Evolutionary conservation across 2,797 vertebrate species (phyloP).

Genomic region (Epinephelus coioides): DNA sequence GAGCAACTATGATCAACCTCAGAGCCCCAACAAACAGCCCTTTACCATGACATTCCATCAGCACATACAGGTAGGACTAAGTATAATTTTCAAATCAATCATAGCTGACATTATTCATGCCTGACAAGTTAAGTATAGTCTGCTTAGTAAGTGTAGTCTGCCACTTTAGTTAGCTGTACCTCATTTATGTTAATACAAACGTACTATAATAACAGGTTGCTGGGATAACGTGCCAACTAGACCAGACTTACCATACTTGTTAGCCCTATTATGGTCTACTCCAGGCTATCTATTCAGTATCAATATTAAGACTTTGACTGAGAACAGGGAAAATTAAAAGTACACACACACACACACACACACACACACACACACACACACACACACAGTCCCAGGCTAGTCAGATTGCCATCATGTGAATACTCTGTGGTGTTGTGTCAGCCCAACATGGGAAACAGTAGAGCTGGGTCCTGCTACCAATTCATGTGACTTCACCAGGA

Average conservation of each 20-base stretch:
- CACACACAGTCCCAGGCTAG: neutral
- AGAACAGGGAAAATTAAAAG: neutral
- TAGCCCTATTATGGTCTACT: neutral
- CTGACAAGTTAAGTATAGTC: constrained; percentile 7
- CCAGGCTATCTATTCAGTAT: neutral
- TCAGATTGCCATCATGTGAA: constrained; percentile 42
- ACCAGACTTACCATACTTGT: neutral
- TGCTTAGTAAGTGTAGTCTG: neutral
- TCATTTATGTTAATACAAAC: neutral
- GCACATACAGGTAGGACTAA: neutral
- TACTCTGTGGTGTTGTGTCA: constrained; percentile 31
- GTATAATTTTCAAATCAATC: neutral
- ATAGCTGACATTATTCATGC: neutral
- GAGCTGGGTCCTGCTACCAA: constrained; percentile 25
- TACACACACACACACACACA: constrained; percentile 10
- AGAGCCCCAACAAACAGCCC: neutral
- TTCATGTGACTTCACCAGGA: constrained; percentile 59
- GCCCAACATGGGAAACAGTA: constrained; percentile 28
- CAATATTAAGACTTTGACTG: neutral
- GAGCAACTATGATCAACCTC: too few relatives aligned
- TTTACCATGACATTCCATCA: neutral
- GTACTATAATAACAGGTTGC: neutral
- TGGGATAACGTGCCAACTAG: neutral
- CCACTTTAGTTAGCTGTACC: neutral
- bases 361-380: constrained; percentile 25